Base-by-base conservation (phyloP, 1,140 invertebrate species). In the Phenacoccus solenopsis region DNA sequence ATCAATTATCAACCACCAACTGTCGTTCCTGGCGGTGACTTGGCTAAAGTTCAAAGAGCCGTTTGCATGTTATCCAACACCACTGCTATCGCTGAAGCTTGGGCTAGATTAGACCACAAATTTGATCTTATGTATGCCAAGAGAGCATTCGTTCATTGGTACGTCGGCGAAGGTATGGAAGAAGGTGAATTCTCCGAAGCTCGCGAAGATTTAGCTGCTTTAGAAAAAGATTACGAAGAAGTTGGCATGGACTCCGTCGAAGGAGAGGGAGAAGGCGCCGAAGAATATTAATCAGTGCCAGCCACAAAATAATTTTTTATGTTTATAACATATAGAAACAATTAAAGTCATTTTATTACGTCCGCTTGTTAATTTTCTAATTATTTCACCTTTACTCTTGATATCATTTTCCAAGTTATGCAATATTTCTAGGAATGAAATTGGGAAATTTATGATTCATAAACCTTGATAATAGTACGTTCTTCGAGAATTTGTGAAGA, bases 1-100 rank as follows among this genome's bases (percentile, higher is more conserved):
- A 90, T 90, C 76, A 91, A 91, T 82, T 90, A 93, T 78, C 90
- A 93, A 78, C 90, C 90, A 49, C 90, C 90, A 1, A 90, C 88
- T 25, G 89, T 90, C 72, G 90, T 85, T 74, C 90, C 83, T 72
- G 91, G 81, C 75, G 90, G 86, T 77, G 90, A 93, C 79, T 79
- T 93, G 73, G 90, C 91, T 28, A 90, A 91, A 78, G 89, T 91
- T 5, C 88, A 90, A 77, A 82, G 90, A 72, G 90, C 90, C 5
- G 89, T 93, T 4, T 93, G 90, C 78, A 90, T 93, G 90, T 79
- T 94, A 78, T 89, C 85, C 56, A 94, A 93, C 76, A 93, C 91
- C 0, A 93, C 91, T 0, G 86, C 87, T 28, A 92, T 92, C 75
- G 89, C 88, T 12, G 92, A 96, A 76, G 91, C 90, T 25, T 93